Evolutionary conservation across 2,888 invertebrate genomes (phyloP), one percentile per base, ranked within the genome.

Genomic region (Pheosia gnoma): DNA sequence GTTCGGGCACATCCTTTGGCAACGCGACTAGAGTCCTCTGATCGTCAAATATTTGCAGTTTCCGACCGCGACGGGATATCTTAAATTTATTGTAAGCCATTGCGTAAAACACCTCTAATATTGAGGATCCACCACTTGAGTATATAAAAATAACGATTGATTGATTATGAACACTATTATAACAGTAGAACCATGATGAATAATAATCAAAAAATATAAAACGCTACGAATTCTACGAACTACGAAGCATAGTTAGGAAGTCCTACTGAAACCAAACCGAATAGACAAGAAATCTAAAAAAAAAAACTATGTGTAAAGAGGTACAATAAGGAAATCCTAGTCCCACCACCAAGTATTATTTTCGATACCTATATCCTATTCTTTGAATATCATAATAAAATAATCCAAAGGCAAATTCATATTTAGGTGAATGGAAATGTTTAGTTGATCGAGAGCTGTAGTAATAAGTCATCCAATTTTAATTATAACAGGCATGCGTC

Each of bases 1-100:
- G 80, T 71, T 93, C 93, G 4, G 91, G 84, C 10, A 93, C 79
- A 65, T 91, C 92, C 67, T 85, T 91, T 0, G 93, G 92, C 65
- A 93, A 74, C 5, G 87, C 88, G 3, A 81, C 58, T 53, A 92
- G 67, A 1, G 81, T 84, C 59, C 87, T 82, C 47, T 81, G 82
- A 52, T 91, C 90, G 61, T 93, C 91, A 13, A 80, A 81, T 11
- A 81, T 63, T 61, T 83, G 86, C 37, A 92, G 72, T 66, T 91
- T 93, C 10, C 81, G 78, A 0, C 90, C 91, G 38, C 86, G 80
- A 41, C 92, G 80, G 4, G 89, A 85, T 69, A 91, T 69, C 65
- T 72, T 87, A 68, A 78, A 90, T 67, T 84, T 90, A 65, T 68
- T 83, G 45, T 25, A 36, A 25, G 25, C 5, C 57, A 45, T 45